Percentiles rank a stretch among this genome's conserved stretches.
Conservation (phyloP, 2,113 vertebrate genomes). For the Oenanthe oenanthe region DNA sequence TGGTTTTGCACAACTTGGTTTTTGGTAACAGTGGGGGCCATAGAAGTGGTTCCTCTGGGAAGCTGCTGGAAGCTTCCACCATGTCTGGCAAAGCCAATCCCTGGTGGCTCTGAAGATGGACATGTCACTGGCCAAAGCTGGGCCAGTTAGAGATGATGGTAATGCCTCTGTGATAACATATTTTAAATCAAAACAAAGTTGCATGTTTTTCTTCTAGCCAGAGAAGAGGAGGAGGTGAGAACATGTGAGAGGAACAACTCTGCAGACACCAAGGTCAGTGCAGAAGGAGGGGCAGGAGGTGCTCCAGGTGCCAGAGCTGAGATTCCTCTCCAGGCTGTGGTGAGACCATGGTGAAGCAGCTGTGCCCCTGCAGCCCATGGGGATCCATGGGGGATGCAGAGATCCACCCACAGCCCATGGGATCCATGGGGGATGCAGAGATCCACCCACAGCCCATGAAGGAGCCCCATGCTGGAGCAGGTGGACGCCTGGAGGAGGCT, state of each 20-base stretch:
- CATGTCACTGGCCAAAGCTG: neutral
- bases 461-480: rapidly evolving
- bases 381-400: neutral
- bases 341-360: neutral
- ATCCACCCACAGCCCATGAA: neutral
- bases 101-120: neutral
- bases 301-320: rapidly evolving
- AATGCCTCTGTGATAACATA: neutral
- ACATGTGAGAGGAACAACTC: neutral
- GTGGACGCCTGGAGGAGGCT: neutral
- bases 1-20: neutral
- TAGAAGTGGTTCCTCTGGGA: neutral
- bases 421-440: no score
- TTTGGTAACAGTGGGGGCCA: neutral
- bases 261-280: neutral
- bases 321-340: neutral
- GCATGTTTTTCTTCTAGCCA: neutral
- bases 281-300: neutral
- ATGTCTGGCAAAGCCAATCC: neutral
- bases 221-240: neutral
- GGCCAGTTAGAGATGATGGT: neutral
- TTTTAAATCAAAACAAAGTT: neutral
- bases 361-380: neutral
- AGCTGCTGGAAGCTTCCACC: neutral
- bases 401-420: neutral